Percentiles rank a stretch among this genome's conserved stretches.
These are phyloP conservation scores for Drosophila athabasca DNA, from an alignment of 1,140 invertebrate genomes.

Conservation along the genomic window DNA sequence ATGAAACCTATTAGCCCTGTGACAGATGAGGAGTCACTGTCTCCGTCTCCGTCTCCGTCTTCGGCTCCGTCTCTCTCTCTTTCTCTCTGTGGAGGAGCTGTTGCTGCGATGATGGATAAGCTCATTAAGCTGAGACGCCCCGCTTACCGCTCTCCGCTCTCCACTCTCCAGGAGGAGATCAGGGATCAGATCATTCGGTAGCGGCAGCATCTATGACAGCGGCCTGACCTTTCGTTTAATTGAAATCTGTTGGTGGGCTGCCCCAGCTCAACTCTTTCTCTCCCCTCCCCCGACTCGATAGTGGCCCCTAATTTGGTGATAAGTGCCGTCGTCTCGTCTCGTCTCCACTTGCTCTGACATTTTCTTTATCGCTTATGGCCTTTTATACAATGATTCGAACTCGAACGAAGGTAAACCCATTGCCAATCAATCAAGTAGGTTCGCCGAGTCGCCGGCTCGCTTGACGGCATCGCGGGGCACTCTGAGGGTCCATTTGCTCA, in stretches of 20 bases:
- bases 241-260: constrained; percentile 68
- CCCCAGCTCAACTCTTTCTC: constrained; percentile 2
- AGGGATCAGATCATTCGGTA: constrained; percentile 52
- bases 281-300: too few relatives aligned
- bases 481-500: constrained; percentile 12
- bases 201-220: constrained; percentile 35
- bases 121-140: constrained; percentile 67
- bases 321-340: constrained; percentile 8
- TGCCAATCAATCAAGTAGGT: constrained; percentile 44
- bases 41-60: constrained; percentile 4
- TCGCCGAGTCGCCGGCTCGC: constrained; percentile 9
- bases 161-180: constrained; percentile 15
- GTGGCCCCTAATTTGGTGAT: constrained; percentile 13
- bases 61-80: neutral
- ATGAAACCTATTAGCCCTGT: constrained; percentile 80
- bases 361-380: constrained; percentile 55
- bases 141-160: too few relatives aligned
- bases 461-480: constrained; percentile 24
- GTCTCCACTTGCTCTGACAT: constrained; percentile 40
- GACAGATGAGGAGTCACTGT: constrained; percentile 64
- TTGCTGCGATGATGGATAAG: constrained; percentile 72
- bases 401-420: neutral
- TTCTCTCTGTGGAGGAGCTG: constrained; percentile 28
- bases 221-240: constrained; percentile 57
- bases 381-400: neutral